Base-by-base conservation (phyloP, 2,113 vertebrate genomes). In the Channa argus region DNA sequence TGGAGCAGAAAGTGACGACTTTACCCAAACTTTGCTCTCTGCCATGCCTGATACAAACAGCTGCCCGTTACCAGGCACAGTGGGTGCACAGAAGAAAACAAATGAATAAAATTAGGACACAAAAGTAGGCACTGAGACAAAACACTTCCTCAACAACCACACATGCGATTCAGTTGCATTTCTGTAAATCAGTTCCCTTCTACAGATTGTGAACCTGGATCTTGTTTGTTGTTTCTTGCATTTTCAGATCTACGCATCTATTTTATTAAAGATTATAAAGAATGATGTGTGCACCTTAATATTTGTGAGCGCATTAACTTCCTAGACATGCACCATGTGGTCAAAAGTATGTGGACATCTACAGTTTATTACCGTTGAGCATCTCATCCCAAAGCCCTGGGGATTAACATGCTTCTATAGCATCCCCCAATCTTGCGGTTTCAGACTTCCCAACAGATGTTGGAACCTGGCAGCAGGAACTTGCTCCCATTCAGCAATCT, bases 1-100 rank as follows among this genome's bases (percentile, higher is more conserved):
- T 92, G 92, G 93, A 95, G 95, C 94, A 93, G 82, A 91, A 91
- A 94, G 91, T 90, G 92, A 92, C 94, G 94, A 94, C 94, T 95
- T 95, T 90, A 93, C 91, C 92, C 93, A 92, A 96, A 96, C 82
- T 86, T 86, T 86, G 86, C 82, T 82, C 79, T 79, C 59, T 67
- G 74, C 80, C 63, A 64, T 56, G 64, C 65, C 77, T 58, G 69
- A 79, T 43, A 55, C 79, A 67, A 75, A 80, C 74, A 81, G 60
- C 75, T 66, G 66, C 51, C 76, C 79, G 63, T 65, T 37, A 1
- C 37, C 49, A 64, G 33, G 9, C 5, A 12, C 0, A 8, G 3
- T 11, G 61, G 14, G 63, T 5, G 5, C 9, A 52, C 34, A 41
- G 39, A 52, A 3, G 34, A 34, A 52, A 15, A 43, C 43, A 34